A percentile compares a stretch with the other conserved stretches of the same genome.
These are phyloP conservation scores for Atherinomorus stipes DNA, from an alignment of 2,113 vertebrate species.

Conservation along the genomic window DNA sequence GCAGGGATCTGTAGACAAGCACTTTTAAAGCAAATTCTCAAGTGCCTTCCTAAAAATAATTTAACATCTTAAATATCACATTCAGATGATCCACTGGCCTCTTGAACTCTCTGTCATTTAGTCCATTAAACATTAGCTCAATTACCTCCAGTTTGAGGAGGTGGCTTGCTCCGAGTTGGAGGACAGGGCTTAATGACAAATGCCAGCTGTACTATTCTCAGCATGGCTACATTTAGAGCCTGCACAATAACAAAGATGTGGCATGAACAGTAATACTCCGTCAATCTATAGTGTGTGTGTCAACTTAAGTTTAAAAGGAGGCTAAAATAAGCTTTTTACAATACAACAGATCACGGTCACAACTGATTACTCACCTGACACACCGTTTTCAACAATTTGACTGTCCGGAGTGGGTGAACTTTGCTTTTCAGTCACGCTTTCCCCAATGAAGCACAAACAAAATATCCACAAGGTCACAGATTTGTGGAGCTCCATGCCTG, in stretches of 20 bases:
- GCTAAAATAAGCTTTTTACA: not conserved
- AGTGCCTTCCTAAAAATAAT: not conserved
- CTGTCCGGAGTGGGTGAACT: slow-evolving; percentile 53
- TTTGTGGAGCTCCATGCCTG: slow-evolving; percentile 80
- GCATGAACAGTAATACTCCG: slow-evolving; percentile 33
- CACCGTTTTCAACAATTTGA: slow-evolving; percentile 62
- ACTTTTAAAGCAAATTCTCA: too few relatives aligned
- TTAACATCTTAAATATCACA: not conserved
- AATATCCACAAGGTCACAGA: slow-evolving; percentile 77
- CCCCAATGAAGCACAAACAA: slow-evolving; percentile 73
- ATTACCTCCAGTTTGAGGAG: slow-evolving; percentile 50
- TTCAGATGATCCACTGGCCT: not conserved
- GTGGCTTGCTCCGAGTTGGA: slow-evolving; percentile 45
- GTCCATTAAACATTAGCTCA: slow-evolving; percentile 29
- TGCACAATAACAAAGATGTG: slow-evolving; percentile 63
- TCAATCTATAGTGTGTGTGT: slow-evolving; percentile 14
- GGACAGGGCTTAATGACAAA: slow-evolving; percentile 71
- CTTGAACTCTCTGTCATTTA: not conserved
- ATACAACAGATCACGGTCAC: not conserved
- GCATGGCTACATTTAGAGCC: slow-evolving; percentile 77
- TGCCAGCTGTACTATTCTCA: slow-evolving; percentile 80
- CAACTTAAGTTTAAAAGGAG: not conserved
- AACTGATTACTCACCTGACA: slow-evolving; percentile 68
- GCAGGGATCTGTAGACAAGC: too few relatives aligned
- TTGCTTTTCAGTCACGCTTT: slow-evolving; percentile 71